phyloP scores from a whole-genome alignment of 92 coral and sea anemone genomes.

The Paragorgia papillata region DNA sequence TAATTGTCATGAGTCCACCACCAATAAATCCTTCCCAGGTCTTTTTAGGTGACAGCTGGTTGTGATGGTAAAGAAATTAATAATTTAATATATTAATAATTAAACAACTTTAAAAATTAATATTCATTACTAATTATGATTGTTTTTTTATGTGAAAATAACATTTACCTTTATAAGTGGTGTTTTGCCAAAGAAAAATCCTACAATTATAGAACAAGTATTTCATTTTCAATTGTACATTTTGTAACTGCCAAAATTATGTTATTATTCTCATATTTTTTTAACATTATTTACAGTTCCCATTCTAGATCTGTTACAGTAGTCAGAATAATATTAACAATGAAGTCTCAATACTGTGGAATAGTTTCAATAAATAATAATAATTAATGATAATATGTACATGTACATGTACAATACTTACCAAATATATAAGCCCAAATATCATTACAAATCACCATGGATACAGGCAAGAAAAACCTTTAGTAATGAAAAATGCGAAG shows the following conservation, averaged over 20 bases:
- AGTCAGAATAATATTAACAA: too few relatives aligned
- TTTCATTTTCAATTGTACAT: not conserved
- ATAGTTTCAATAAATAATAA: too few relatives aligned
- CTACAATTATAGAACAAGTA: conserved; percentile 34
- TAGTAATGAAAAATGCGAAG: not conserved
- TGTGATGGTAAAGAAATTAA: not conserved
- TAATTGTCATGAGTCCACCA: conserved; percentile 88
- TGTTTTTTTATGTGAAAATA: too few relatives aligned
- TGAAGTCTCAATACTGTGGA: too few relatives aligned
- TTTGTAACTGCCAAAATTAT: not conserved
- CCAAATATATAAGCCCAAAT: conserved; percentile 98
- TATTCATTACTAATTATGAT: too few relatives aligned
- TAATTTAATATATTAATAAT: not conserved
- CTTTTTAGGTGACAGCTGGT: conserved; percentile 95
- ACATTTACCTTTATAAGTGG: conserved; percentile 98
- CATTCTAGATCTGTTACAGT: too few relatives aligned
- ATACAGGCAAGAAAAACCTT: conserved; percentile 93
- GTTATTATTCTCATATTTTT: too few relatives aligned
- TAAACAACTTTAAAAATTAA: not conserved
- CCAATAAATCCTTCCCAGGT: conserved; percentile 99
- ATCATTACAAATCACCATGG: conserved; percentile 96
- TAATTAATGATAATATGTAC: not conserved
- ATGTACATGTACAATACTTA: conserved; percentile 33
- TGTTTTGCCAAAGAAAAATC: conserved; percentile 95
- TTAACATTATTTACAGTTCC: too few relatives aligned